Base-by-base conservation (phyloP, 2,797 vertebrate genomes). In the Poeciliopsis paucimaculata region DNA sequence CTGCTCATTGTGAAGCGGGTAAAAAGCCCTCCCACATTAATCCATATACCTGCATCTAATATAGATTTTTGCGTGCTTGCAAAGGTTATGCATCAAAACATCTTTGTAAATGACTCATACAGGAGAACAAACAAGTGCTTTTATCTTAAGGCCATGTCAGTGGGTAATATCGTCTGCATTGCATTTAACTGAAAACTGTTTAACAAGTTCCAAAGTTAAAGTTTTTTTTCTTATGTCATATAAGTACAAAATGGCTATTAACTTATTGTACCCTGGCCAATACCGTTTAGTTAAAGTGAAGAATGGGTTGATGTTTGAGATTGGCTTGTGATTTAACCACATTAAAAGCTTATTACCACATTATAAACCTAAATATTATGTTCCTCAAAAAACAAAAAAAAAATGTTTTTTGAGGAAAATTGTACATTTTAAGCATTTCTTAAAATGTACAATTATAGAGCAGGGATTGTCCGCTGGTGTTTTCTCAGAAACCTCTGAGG, bases 331-430 rank as follows among this genome's bases (percentile, higher is more conserved):
- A 62, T 34, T 53, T 26, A 53, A 53, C 2, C 23, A 53, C 23
- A 53, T 53, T 26, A 31, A 16, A 62, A 31, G 28, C 12, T 62
- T 31, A 62, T 31, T 31, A 62, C 28, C 57, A 34, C 15, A 7
- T 47, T 99, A 49, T 20, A 49, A 7, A 7, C 47, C 16, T 49
- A 60, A 31, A 16, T 60, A 16, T 60, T 60, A 31, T 0, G 5
- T 31, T 28, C n/a, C 12, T 15, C 13, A 16, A 60, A 7, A 60
- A 60, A 15, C 0, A 60, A 13, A 31, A n/a, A 60, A 13, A n/a
- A n/a, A n/a, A n/a, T n/a, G n/a, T n/a, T n/a, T n/a, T n/a, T n/a
- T n/a, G n/a, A n/a, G n/a, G n/a, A n/a, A n/a, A n/a, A n/a, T n/a
- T n/a, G n/a, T n/a, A n/a, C n/a, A n/a, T n/a, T n/a, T n/a, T 26